Evolutionary conservation across 2,113 vertebrate genomes (phyloP), one percentile per base, ranked within the genome.

Genomic region (Coreoperca whiteheadi): DNA sequence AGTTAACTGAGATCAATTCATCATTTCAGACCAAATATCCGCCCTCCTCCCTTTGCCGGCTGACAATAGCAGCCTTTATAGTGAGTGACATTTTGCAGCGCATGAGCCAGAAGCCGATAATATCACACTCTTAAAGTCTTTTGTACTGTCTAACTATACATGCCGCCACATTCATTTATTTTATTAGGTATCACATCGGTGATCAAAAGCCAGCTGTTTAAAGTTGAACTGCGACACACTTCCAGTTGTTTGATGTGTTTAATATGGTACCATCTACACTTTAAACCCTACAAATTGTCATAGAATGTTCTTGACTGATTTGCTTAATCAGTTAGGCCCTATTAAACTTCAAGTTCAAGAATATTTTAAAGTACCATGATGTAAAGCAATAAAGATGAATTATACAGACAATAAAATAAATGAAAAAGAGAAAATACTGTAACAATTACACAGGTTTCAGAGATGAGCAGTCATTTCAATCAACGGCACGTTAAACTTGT

Each of bases 1-100:
- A 87, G 79, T 86, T 85, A 90, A 91, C 79, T 41, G 73, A 79
- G 83, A 90, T 91, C 87, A 86, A 92, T 92, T 89, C 72, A 91
- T 92, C 88, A 91, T 82, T 68, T 78, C 83, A 81, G 63, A 75
- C 64, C 71, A 76, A 82, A 87, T 73, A 82, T 74, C 86, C 30
- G 5, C 68, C 82, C 54, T 21, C 50, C 39, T 53, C 54, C 60
- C n/a, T 25, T 15, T 43, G 67, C 75, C 82, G 65, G 56, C 85
- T 64, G 66, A 82, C 81, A 74, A 25, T 23, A 37, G 37, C 34
- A 81, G 46, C 70, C 63, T 74, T 87, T 84, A 87, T 81, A 81
- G 56, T 69, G 78, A 79, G 59, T 84, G 88, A 80, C 79, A 88
- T 74, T 84, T 81, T 77, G 46, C 65, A 39, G 37, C 8, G 14